These are phyloP conservation scores for Sylvicola cinctus DNA, from an alignment of 2,888 invertebrate species.

Conservation along the genomic window DNA sequence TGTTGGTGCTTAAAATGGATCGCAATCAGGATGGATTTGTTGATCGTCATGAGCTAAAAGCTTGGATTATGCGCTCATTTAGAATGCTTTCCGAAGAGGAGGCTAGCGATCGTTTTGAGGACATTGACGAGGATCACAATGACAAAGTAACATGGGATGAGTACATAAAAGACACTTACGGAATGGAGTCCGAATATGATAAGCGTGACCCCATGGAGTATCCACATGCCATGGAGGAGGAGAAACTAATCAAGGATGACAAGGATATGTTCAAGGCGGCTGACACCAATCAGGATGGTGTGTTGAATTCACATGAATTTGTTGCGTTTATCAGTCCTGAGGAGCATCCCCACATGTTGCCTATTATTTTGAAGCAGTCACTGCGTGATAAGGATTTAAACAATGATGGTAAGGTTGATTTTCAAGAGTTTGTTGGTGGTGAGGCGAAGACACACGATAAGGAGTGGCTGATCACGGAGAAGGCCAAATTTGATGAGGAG, in stretches of 20 bases:
- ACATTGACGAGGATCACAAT: constrained; percentile 69
- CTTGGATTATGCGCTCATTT: constrained; percentile 88
- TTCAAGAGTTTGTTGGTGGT: constrained; percentile 31
- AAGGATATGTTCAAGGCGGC: constrained; percentile 69
- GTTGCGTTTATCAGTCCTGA: constrained; percentile 83
- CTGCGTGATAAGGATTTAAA: constrained; percentile 71
- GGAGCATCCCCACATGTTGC: constrained; percentile 74
- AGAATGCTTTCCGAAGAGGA: constrained; percentile 73
- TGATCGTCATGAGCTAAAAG: constrained; percentile 61
- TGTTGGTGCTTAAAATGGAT: constrained; percentile 76
- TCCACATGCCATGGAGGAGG: constrained; percentile 30
- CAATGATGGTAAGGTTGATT: constrained; percentile 63
- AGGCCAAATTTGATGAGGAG: constrained; percentile 68
- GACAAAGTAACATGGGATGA: constrained; percentile 74
- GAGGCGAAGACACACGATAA: constrained; percentile 43
- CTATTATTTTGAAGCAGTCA: constrained; percentile 57
- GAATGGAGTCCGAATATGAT: constrained; percentile 38
- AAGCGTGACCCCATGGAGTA: constrained; percentile 22
- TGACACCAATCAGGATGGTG: constrained; percentile 63
- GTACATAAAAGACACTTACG: constrained; percentile 74
- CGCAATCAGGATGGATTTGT: constrained; percentile 57
- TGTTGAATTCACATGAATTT: constrained; percentile 58
- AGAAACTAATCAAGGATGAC: constrained; percentile 52
- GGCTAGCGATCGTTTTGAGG: constrained; percentile 62
- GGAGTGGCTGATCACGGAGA: constrained; percentile 48